Conservation (phyloP, 2,113 vertebrate genomes). For the Engystomops pustulosus region DNA sequence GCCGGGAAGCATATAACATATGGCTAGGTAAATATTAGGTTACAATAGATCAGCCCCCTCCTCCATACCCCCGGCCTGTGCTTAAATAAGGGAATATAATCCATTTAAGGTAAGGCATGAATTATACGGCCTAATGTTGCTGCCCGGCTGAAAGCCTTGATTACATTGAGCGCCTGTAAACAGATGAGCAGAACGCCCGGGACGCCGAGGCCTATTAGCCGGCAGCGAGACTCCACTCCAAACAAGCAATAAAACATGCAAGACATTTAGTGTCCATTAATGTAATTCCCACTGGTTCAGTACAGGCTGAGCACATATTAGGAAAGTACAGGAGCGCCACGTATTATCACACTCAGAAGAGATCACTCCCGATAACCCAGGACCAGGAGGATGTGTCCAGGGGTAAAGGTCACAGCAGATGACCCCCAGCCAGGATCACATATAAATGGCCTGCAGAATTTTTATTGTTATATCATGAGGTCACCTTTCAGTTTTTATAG, state of each 20-base stretch:
- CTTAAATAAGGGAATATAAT: neutral
- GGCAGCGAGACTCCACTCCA: slow-evolving; percentile 7
- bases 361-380: neutral
- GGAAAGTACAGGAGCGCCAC: neutral
- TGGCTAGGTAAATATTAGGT: neutral
- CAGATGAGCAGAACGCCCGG: neutral
- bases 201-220: slow-evolving; percentile 11
- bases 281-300: slow-evolving; percentile 7
- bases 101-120: slow-evolving; percentile 52
- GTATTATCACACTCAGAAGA: neutral
- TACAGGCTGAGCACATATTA: neutral
- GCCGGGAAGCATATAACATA: neutral
- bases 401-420: neutral
- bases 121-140: neutral
- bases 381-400: neutral
- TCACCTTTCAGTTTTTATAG: neutral
- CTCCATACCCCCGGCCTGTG: neutral
- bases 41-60: neutral
- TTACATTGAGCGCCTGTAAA: slow-evolving; percentile 29
- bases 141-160: neutral
- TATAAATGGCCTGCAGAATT: neutral
- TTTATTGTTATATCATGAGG: neutral
- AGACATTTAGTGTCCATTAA: slow-evolving; percentile 45
- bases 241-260: slow-evolving; percentile 34
- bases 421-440: neutral